Evolutionary conservation across 2,797 vertebrate genomes (phyloP), one percentile per base, ranked within the genome.

Genomic region (Ptychobarbus kaznakovi): DNA sequence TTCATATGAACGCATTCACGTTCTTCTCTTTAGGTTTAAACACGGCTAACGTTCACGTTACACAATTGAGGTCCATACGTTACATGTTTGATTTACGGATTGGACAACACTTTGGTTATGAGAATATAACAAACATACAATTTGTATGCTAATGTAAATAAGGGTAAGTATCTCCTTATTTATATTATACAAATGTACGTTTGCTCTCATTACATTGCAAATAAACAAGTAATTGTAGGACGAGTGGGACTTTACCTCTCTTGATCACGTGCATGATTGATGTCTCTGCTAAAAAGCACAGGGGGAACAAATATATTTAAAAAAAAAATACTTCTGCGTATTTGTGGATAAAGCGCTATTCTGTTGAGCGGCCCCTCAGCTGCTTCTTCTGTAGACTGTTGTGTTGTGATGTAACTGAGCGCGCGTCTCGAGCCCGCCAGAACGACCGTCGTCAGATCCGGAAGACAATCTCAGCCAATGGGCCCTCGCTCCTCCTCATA

Each of bases 201-300:
- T 25, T 18, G 16, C 38, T 16, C 38, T 16, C 2, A 51, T 0
- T 16, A 51, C 1, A 20, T 5, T 38, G 3, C 22, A 38, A n/a
- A 51, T 42, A 1, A 65, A 65, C 8, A 35, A 4, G 4, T 22
- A 46, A 61, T n/a, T 44, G 10, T 7, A 35, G 4, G 16, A 68
- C 1, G 63, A 77, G 49, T 38, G 6, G 0, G 0, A 80, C 95
- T 92, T 70, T 91, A 98, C 97, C 97, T 94, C 97, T 91, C 93
- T 98, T 99, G 49, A 98, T 93, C 74, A 99, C 98, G 87, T 98
- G 96, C 98, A 98, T 99, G 86, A 20, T 77, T 92, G 85, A 20
- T 3, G 44, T 75, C 38, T 51, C 28, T 32, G 13, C 16, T 72
- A 58, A 16, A 68, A 22, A 87, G 46, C 13, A 22, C 49, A 20